Conservation (phyloP, 92 coral and sea anemone species). For the Epizoanthus ramosus region DNA sequence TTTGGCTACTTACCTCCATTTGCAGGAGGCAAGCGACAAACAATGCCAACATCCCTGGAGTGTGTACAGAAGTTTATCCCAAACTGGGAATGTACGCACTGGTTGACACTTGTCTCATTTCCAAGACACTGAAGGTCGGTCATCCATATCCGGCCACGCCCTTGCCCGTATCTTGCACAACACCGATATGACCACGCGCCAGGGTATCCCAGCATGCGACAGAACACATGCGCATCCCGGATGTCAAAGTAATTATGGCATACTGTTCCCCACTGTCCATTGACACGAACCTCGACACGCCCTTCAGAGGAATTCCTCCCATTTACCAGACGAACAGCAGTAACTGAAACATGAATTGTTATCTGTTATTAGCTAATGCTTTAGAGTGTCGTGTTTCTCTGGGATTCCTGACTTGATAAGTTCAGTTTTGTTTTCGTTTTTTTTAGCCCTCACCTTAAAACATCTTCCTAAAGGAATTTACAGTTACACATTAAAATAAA, state of each 20-base stretch:
- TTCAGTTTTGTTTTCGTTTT: no score
- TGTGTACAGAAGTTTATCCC: constrained; percentile 10
- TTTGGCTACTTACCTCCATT: neutral
- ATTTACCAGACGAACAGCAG: constrained; percentile 10
- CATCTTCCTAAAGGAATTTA: no score
- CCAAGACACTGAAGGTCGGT: constrained; percentile 1
- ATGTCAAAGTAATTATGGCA: constrained; percentile 14
- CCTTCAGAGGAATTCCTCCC: neutral
- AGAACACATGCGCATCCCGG: constrained; percentile 8
- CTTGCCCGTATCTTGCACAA: neutral
- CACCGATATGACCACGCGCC: constrained; percentile 14
- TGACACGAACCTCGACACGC: neutral
- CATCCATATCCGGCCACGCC: neutral
- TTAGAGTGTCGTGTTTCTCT: no score
- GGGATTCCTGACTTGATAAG: no score
- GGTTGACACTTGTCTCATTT: neutral
- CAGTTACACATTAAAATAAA: no score
- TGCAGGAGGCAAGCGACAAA: neutral
- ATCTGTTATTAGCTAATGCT: no score
- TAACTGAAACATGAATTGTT: no score
- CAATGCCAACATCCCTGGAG: neutral
- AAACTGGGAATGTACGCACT: neutral
- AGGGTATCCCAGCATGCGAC: constrained; percentile 32
- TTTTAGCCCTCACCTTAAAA: no score
- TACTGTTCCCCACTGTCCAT: constrained; percentile 18